Evolutionary conservation across 2,797 vertebrate species (phyloP).

Genomic region (Rhadinocentrus ornatus): DNA sequence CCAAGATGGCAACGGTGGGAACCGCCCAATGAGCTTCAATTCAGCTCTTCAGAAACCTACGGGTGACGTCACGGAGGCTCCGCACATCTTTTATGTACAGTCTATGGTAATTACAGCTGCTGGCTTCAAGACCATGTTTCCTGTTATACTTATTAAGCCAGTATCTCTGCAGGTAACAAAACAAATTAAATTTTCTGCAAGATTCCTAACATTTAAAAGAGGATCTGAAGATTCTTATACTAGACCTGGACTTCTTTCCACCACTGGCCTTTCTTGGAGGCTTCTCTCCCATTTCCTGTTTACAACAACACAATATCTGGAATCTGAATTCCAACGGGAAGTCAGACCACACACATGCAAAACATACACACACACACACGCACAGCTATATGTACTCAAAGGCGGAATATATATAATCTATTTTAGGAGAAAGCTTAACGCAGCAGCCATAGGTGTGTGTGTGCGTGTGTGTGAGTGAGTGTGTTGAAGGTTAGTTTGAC

Average conservation of each 20-base stretch:
- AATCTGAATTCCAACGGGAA: constrained; percentile 9
- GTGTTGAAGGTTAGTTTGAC: constrained; percentile 23
- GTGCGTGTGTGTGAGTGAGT: background rate
- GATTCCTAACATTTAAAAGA: background rate
- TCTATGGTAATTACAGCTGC: too few relatives aligned
- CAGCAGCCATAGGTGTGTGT: constrained; percentile 20
- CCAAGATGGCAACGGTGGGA: too few relatives aligned
- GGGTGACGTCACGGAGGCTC: too few relatives aligned
- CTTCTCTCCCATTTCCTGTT: constrained; percentile 45
- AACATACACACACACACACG: background rate
- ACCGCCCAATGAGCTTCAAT: too few relatives aligned
- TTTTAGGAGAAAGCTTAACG: constrained; percentile 27
- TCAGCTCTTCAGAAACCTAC: too few relatives aligned
- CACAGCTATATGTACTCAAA: constrained; percentile 5
- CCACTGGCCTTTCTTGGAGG: constrained; percentile 2
- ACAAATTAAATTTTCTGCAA: too few relatives aligned
- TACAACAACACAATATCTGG: constrained; percentile 30
- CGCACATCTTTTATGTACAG: too few relatives aligned
- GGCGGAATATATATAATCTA: constrained; percentile 17
- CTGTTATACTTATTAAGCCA: background rate
- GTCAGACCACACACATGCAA: constrained; percentile 16
- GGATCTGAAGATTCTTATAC: background rate
- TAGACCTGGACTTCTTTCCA: background rate
- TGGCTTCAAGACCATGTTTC: too few relatives aligned
- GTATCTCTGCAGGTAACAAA: too few relatives aligned